These are phyloP conservation scores for Agrotis ipsilon DNA, from an alignment of 2,888 invertebrate species.

Conservation along the genomic window DNA sequence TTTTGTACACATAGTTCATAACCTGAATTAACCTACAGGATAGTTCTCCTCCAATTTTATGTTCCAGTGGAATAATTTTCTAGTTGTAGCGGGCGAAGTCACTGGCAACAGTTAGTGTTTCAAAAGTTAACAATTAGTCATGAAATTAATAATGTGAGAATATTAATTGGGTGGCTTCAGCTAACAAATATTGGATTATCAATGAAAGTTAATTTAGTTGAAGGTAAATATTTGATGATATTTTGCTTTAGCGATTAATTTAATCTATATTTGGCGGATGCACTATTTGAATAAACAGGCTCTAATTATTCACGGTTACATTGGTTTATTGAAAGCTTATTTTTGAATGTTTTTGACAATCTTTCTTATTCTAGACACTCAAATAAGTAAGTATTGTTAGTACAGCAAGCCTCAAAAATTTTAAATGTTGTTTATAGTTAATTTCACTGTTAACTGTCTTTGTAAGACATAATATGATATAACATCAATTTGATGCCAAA, in stretches of 20 bases:
- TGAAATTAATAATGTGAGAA: conserved; percentile 27
- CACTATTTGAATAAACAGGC: conserved; percentile 8
- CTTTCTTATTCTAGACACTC: too few relatives aligned
- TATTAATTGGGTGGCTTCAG: conserved; percentile 20
- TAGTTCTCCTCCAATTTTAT: too few relatives aligned
- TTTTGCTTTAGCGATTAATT: conserved; percentile 21
- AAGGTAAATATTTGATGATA: conserved; percentile 43
- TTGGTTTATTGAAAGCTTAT: conserved; percentile 8
- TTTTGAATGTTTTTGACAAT: neutral
- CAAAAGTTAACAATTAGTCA: conserved; percentile 2
- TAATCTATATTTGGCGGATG: conserved; percentile 27
- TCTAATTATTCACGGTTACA: neutral
- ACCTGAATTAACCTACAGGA: too few relatives aligned
- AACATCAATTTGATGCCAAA: too few relatives aligned
- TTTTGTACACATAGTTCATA: too few relatives aligned
- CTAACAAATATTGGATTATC: conserved; percentile 33
- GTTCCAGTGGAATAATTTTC: too few relatives aligned
- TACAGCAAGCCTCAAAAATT: too few relatives aligned
- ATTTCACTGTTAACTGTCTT: too few relatives aligned
- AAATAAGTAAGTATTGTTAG: too few relatives aligned
- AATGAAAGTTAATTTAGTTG: conserved; percentile 36
- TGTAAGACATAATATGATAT: too few relatives aligned
- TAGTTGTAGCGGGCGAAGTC: too few relatives aligned
- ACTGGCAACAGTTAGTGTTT: neutral
- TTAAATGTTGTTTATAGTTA: too few relatives aligned